Percentiles rank a stretch among this genome's conserved stretches.
These are phyloP conservation scores for Asarcornis scutulata DNA, from an alignment of 2,113 vertebrate species.

Conservation along the genomic window DNA sequence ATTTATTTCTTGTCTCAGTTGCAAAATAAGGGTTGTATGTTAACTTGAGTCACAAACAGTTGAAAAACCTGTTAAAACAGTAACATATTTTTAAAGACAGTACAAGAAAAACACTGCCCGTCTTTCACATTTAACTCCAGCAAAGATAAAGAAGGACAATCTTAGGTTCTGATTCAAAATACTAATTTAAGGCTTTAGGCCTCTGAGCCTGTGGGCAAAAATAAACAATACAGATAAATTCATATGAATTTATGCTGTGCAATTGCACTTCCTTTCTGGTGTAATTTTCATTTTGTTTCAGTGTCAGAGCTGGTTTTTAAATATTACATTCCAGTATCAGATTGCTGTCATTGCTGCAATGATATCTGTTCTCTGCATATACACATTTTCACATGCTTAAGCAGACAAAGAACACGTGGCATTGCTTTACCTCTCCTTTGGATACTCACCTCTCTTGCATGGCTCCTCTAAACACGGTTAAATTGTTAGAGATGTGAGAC, in stretches of 20 bases:
- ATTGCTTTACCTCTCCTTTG: neutral
- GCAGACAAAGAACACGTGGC: neutral
- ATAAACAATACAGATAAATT: neutral
- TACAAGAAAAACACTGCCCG: conserved; percentile 23
- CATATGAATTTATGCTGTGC: neutral
- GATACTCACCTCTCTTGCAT: neutral
- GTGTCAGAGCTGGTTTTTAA: neutral
- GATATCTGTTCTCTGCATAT: neutral
- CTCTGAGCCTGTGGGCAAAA: neutral
- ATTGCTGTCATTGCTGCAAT: neutral
- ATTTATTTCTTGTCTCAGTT: conserved; percentile 68
- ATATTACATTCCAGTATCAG: neutral
- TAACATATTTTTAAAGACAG: conserved; percentile 31
- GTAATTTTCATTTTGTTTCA: neutral
- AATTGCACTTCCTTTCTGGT: neutral
- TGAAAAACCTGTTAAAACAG: conserved; percentile 1
- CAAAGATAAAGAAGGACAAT: neutral
- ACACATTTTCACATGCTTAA: neutral
- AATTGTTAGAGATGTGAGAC: neutral
- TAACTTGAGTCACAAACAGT: conserved; percentile 43
- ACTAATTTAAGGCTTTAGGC: conserved; percentile 36
- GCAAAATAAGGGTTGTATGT: conserved; percentile 57
- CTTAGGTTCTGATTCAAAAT: conserved; percentile 2
- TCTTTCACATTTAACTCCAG: conserved; percentile 28
- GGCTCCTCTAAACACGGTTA: neutral